A percentile compares a stretch with the other conserved stretches of the same genome.
Evolutionary conservation across 2,797 vertebrate genomes (phyloP).

Genomic region (Lemur catta): DNA sequence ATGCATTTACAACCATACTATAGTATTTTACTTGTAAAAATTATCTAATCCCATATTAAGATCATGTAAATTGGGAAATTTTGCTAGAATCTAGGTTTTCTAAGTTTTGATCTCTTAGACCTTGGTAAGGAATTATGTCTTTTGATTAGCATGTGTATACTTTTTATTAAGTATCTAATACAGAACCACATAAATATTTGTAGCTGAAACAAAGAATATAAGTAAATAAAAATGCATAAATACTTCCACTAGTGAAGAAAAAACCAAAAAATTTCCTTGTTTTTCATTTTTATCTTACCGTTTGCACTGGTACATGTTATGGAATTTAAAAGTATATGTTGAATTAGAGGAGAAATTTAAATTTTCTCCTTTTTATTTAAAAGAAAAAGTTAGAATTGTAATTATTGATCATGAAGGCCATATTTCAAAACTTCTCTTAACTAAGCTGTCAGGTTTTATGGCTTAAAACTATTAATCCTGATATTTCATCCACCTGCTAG

Average conservation of each 20-base stretch:
- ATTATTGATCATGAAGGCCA: conserved; percentile 31
- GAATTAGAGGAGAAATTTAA: conserved; percentile 7
- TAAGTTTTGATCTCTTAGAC: neutral
- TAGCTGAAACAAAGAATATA: conserved; percentile 18
- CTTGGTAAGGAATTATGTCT: neutral
- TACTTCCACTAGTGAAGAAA: neutral
- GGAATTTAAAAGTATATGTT: neutral
- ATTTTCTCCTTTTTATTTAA: neutral
- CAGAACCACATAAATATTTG: neutral
- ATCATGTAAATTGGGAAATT: neutral
- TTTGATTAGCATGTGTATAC: neutral
- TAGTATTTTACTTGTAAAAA: conserved; percentile 37
- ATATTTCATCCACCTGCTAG: neutral
- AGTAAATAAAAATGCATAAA: neutral
- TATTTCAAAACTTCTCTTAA: conserved; percentile 47
- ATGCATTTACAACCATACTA: neutral
- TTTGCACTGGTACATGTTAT: neutral
- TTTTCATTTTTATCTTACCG: neutral
- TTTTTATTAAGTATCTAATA: conserved; percentile 40
- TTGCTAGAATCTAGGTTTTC: neutral
- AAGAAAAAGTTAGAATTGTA: neutral
- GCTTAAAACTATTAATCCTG: neutral
- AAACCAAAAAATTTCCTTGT: neutral
- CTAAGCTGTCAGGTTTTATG: conserved; percentile 33
- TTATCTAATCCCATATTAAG: neutral